phyloP scores from a whole-genome alignment of 1,140 invertebrate genomes.

The Limonius californicus region DNA sequence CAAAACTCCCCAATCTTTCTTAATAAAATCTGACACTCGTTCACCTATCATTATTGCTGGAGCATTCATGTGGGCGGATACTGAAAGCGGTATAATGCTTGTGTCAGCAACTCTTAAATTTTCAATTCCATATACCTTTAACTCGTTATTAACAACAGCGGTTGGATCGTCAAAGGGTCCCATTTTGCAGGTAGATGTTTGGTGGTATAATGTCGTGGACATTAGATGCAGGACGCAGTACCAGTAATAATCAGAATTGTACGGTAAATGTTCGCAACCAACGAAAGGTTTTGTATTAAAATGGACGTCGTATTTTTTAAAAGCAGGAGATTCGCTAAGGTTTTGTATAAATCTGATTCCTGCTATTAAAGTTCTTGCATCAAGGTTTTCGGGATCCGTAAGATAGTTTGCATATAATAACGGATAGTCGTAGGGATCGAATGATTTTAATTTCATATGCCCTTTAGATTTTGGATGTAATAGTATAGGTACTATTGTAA shows the following conservation, averaged over 20 bases:
- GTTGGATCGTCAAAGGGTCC: constrained; percentile 57
- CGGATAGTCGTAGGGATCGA: constrained; percentile 58
- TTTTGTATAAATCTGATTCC: constrained; percentile 39
- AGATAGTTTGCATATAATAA: constrained; percentile 62
- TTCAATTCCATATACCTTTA: constrained; percentile 63
- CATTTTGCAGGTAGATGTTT: constrained; percentile 68
- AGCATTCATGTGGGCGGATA: constrained; percentile 68
- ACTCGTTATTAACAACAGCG: constrained; percentile 66
- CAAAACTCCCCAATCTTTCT: constrained; percentile 37
- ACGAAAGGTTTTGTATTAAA: constrained; percentile 51
- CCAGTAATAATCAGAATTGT: constrained; percentile 63
- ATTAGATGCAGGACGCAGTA: constrained; percentile 60
- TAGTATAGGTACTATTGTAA: constrained; percentile 60
- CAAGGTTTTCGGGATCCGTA: constrained; percentile 50
- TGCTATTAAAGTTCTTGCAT: constrained; percentile 34
- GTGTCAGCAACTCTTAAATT: constrained; percentile 68
- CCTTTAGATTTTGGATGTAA: constrained; percentile 58
- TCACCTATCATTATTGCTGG: constrained; percentile 82
- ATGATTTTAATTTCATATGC: constrained; percentile 50
- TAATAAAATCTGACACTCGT: constrained; percentile 74
- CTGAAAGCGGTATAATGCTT: constrained; percentile 69
- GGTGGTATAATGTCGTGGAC: constrained; percentile 66
- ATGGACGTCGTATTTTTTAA: constrained; percentile 38
- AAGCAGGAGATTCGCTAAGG: constrained; percentile 32
- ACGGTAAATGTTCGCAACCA: constrained; percentile 58